Evolutionary conservation across 2,113 vertebrate genomes (phyloP).

Genomic region (Numida meleagris): DNA sequence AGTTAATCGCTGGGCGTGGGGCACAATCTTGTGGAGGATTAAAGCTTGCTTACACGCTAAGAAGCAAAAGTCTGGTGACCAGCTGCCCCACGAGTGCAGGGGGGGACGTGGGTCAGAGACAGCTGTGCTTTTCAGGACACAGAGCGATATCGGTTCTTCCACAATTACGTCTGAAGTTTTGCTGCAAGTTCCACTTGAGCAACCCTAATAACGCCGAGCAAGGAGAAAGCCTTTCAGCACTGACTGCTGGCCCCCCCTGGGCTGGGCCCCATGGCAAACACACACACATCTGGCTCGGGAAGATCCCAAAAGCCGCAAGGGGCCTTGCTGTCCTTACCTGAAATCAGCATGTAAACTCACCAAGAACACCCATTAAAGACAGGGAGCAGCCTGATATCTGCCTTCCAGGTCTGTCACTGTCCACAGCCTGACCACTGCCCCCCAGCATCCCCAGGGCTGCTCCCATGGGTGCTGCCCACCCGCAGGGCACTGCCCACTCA

Average conservation of each 20-base stretch:
- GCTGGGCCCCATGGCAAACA: not conserved
- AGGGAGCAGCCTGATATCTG: not conserved
- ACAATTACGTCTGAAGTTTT: not conserved
- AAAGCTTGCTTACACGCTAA: slow-evolving; percentile 1
- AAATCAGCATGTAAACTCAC: not conserved
- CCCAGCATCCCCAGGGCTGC: not conserved
- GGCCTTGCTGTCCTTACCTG: not conserved
- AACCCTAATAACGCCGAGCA: not conserved
- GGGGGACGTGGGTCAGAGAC: not conserved
- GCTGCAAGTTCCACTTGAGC: not conserved
- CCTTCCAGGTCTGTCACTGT: not conserved
- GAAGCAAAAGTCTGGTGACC: not conserved
- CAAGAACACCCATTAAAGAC: not conserved
- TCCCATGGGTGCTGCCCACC: rapidly evolving
- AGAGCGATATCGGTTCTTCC: not conserved
- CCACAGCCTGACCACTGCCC: not conserved
- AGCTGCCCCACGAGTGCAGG: not conserved
- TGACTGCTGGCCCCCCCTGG: not conserved
- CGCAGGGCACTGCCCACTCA: not conserved
- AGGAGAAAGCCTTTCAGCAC: not conserved
- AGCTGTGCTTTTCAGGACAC: not conserved
- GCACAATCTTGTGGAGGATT: slow-evolving; percentile 18
- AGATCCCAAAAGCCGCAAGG: not conserved
- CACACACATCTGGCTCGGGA: not conserved
- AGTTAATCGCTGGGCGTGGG: not conserved